phyloP scores from a whole-genome alignment of 2,113 vertebrate genomes.

The Sclerurus mexicanus region DNA sequence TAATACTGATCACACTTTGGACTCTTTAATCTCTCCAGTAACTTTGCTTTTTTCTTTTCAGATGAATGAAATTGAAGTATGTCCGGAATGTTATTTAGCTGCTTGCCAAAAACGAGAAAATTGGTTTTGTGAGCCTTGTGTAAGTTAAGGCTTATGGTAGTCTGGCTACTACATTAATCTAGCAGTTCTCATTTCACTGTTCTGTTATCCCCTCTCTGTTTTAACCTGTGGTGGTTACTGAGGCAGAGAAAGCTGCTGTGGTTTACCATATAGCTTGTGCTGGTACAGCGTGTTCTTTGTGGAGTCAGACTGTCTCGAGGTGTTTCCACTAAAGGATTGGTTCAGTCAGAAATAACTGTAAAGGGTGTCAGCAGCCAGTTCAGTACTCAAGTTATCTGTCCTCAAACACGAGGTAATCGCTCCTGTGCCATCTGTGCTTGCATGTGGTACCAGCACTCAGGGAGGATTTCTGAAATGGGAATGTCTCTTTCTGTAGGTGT shows the following conservation, averaged over 20 bases:
- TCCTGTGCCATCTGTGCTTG: neutral
- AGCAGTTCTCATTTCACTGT: neutral
- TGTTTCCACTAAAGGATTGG: neutral
- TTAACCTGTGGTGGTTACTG: neutral
- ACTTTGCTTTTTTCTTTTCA: conserved; percentile 66
- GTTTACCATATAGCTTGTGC: neutral
- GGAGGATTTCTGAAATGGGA: neutral
- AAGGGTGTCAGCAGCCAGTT: neutral
- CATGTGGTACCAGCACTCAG: neutral
- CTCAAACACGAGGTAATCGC: neutral
- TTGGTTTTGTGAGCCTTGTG: conserved; percentile 99
- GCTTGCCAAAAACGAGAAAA: conserved; percentile 99
- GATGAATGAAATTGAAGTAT: conserved; percentile 99
- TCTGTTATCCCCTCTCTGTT: neutral
- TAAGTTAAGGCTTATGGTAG: conserved; percentile 71
- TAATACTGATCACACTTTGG: neutral
- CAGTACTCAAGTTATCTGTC: neutral
- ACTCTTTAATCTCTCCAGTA: neutral
- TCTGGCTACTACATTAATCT: neutral
- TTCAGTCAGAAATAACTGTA: neutral
- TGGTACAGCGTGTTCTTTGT: neutral
- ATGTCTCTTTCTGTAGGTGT: neutral
- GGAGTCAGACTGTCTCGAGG: neutral
- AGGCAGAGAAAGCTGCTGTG: neutral
- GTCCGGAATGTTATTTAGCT: conserved; percentile 97